These are phyloP conservation scores for Lagodon rhomboides DNA, from an alignment of 2,797 vertebrate genomes.

Conservation along the genomic window DNA sequence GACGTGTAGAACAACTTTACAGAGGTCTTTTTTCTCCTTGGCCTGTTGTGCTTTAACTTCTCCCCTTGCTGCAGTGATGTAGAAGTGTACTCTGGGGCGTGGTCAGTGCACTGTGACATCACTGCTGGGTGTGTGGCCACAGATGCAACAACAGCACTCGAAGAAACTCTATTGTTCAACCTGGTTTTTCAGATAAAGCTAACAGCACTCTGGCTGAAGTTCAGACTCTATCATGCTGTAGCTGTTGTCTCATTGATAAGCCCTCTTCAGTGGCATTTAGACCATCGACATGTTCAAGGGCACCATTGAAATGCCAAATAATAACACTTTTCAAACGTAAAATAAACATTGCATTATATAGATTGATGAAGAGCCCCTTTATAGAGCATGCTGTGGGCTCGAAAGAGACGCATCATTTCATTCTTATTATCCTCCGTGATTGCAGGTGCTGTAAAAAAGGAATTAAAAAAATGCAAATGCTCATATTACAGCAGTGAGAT, in stretches of 20 bases:
- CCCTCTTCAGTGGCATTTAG: constrained; percentile 33
- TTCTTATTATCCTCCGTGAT: constrained; percentile 50
- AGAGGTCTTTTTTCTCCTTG: background rate
- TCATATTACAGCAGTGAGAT: constrained; percentile 41
- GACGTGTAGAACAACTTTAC: background rate
- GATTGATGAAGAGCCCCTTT: constrained; percentile 21
- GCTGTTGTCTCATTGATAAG: constrained; percentile 10
- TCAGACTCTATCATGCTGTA: background rate
- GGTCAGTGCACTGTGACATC: too few species aligned
- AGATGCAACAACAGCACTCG: background rate
- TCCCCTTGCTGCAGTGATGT: background rate
- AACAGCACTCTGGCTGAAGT: background rate
- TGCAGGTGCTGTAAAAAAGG: constrained; percentile 47
- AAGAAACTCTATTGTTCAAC: background rate
- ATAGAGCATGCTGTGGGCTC: constrained; percentile 12
- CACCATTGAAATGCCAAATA: constrained; percentile 22
- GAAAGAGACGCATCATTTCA: constrained; percentile 28
- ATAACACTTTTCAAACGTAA: constrained; percentile 34
- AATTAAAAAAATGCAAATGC: constrained; percentile 56
- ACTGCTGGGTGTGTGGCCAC: too few species aligned
- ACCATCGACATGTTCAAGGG: constrained; percentile 11
- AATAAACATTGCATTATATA: constrained; percentile 17
- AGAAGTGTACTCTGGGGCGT: too few species aligned
- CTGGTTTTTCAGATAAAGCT: background rate
- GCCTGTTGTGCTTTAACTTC: background rate